A percentile compares a stretch with the other conserved stretches of the same genome.
Evolutionary conservation across 1,140 invertebrate species (phyloP).

Genomic region (Drosophila baimaii): DNA sequence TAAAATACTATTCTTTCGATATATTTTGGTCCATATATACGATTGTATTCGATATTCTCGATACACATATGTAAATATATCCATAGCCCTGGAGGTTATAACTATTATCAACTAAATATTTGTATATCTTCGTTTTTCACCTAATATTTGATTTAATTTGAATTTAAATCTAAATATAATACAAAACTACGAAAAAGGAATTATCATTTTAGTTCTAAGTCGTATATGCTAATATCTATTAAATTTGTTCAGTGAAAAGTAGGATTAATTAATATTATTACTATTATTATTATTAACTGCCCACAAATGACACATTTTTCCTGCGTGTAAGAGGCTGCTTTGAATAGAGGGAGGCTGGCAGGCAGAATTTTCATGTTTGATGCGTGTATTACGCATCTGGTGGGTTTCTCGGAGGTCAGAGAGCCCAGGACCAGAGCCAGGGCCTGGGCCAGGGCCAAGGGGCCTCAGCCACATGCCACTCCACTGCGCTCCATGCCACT

Average conservation of each 20-base stretch:
- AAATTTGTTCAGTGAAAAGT: too few species aligned
- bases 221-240: background rate
- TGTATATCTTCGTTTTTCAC: too few species aligned
- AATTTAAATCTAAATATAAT: too few species aligned
- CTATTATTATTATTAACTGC: background rate
- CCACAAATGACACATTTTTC: background rate
- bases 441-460: constrained; percentile 44
- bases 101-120: too few species aligned
- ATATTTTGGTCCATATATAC: too few species aligned
- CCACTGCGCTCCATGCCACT: constrained; percentile 44
- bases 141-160: too few species aligned
- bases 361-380: constrained; percentile 72
- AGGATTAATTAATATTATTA: background rate
- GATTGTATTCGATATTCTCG: too few species aligned
- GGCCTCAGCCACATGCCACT: constrained; percentile 54
- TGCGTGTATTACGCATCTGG: constrained; percentile 79
- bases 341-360: constrained; percentile 19
- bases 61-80: too few species aligned
- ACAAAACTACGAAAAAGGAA: too few species aligned
- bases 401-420: constrained; percentile 64
- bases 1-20: too few species aligned
- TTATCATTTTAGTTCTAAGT: too few species aligned
- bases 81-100: too few species aligned
- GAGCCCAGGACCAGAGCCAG: constrained; percentile 11
- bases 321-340: background rate